Conservation (phyloP, 64 coral and sea anemone genomes). For the Actinia equina region DNA sequence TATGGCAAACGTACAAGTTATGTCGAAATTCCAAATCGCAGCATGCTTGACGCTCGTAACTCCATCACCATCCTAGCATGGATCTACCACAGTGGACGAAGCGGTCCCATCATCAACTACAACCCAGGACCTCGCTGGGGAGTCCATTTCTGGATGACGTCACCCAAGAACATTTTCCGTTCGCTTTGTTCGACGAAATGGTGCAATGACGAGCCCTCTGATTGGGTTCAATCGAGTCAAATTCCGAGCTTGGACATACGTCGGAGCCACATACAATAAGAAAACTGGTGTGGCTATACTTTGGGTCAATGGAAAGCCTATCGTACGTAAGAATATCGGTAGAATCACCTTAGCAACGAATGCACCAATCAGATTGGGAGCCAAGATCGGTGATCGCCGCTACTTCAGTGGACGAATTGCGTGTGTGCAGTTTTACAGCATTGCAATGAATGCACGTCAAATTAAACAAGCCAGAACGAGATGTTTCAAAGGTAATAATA, state of each 20-base stretch:
- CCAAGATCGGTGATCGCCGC: conserved; percentile 49
- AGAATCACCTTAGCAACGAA: conserved; percentile 40
- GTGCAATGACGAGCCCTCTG: conserved; percentile 33
- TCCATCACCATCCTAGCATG: conserved; percentile 59
- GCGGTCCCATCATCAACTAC: conserved; percentile 53
- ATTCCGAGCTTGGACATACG: conserved; percentile 42
- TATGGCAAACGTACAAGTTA: conserved; percentile 44
- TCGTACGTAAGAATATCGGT: conserved; percentile 59
- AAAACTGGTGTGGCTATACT: conserved; percentile 51
- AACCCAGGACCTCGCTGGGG: conserved; percentile 49
- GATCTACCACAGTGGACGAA: conserved; percentile 23
- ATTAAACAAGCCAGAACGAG: conserved; percentile 37
- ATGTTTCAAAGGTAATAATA: conserved; percentile 31
- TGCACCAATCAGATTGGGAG: conserved; percentile 38
- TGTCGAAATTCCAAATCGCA: conserved; percentile 45
- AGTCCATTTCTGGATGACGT: conserved; percentile 54
- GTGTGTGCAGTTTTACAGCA: conserved; percentile 61
- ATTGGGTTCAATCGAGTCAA: conserved; percentile 18
- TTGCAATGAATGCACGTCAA: conserved; percentile 38
- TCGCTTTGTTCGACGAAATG: conserved; percentile 55
- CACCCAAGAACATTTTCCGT: conserved; percentile 25
- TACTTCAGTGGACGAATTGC: conserved; percentile 49
- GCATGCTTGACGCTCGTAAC: conserved; percentile 32
- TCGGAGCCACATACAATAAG: conserved; percentile 40
- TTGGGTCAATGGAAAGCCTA: conserved; percentile 45